Evolutionary conservation across 2,113 vertebrate species (phyloP).

Genomic region (Dissostichus mawsoni): DNA sequence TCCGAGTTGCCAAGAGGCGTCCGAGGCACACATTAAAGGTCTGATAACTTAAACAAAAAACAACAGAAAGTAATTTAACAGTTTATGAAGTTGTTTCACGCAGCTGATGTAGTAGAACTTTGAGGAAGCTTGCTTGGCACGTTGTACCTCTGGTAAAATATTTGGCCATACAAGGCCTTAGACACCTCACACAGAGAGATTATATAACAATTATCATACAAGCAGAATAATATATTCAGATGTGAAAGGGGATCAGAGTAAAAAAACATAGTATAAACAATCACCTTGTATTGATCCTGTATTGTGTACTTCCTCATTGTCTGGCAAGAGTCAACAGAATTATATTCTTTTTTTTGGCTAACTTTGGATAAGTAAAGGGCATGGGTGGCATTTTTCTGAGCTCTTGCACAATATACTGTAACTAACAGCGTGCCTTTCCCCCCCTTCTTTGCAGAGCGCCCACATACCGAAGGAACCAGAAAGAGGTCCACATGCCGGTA

Average conservation of each 20-base stretch:
- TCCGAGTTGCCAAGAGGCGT: slow-evolving; percentile 37
- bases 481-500: slow-evolving; percentile 83
- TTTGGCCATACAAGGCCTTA: background rate
- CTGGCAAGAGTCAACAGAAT: slow-evolving; percentile 26
- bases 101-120: slow-evolving; percentile 35
- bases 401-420: slow-evolving; percentile 50
- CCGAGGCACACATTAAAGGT: slow-evolving; percentile 20
- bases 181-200: background rate
- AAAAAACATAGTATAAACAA: too few relatives aligned
- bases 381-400: background rate
- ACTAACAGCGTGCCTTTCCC: slow-evolving; percentile 45
- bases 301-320: slow-evolving; percentile 9
- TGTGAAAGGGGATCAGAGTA: background rate
- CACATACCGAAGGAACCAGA: slow-evolving; percentile 83
- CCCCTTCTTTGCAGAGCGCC: slow-evolving; percentile 78
- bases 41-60: slow-evolving; percentile 26
- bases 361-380: slow-evolving; percentile 49
- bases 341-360: slow-evolving; percentile 48
- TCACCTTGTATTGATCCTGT: background rate
- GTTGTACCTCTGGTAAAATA: slow-evolving; percentile 14
- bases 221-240: background rate
- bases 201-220: background rate
- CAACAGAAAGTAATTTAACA: background rate
- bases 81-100: slow-evolving; percentile 43
- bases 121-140: slow-evolving; percentile 6